Evolutionary conservation across 2,888 invertebrate genomes (phyloP).

Genomic region (Acronicta aceris): DNA sequence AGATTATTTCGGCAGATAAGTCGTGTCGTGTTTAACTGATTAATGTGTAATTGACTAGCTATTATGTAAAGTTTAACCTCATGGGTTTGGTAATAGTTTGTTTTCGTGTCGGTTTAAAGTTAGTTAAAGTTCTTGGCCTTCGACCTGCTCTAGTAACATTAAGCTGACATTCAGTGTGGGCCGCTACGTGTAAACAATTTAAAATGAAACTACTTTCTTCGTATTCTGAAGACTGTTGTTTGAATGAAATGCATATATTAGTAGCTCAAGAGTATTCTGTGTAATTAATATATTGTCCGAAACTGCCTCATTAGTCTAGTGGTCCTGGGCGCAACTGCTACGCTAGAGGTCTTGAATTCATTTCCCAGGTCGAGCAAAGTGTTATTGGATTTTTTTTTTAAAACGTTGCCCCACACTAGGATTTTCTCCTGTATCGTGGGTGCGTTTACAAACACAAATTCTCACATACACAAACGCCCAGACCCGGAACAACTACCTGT

Average conservation of each 20-base stretch:
- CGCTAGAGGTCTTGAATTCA: too few relatives aligned
- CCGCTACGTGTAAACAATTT: constrained; percentile 34
- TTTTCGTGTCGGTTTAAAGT: constrained; percentile 26
- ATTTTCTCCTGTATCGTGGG: too few relatives aligned
- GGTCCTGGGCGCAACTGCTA: too few relatives aligned
- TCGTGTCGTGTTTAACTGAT: constrained; percentile 47
- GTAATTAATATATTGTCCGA: too few relatives aligned
- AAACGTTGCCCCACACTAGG: too few relatives aligned
- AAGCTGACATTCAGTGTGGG: constrained; percentile 38
- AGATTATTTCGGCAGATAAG: constrained; percentile 48
- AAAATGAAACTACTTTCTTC: constrained; percentile 36
- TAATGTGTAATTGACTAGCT: constrained; percentile 47
- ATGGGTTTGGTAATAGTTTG: constrained; percentile 22
- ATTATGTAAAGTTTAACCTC: constrained; percentile 22
- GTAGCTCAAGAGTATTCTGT: constrained; percentile 17
- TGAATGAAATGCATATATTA: constrained; percentile 27
- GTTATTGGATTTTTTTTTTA: too few relatives aligned
- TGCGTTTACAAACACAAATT: too few relatives aligned
- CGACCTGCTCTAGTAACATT: constrained; percentile 45
- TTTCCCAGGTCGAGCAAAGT: too few relatives aligned
- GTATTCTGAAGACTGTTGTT: constrained; percentile 20
- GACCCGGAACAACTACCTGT: too few relatives aligned
- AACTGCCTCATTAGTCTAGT: too few relatives aligned
- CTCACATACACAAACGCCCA: too few relatives aligned
- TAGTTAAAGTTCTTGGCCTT: constrained; percentile 41